These are phyloP conservation scores for Orussus abietinus DNA, from an alignment of 1,140 invertebrate species.

Conservation along the genomic window DNA sequence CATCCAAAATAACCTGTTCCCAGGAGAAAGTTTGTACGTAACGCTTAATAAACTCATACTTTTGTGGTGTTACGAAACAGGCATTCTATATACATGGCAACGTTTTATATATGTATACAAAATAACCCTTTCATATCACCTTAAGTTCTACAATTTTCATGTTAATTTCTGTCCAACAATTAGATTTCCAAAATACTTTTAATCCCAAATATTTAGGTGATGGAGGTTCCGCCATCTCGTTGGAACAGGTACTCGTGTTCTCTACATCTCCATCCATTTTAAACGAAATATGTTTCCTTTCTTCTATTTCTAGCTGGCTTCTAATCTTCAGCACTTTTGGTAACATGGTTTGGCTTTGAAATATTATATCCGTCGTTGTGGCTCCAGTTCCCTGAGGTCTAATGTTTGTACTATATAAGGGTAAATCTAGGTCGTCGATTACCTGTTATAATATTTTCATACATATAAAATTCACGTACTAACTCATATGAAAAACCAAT, in stretches of 20 bases:
- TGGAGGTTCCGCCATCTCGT: neutral
- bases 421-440: constrained; percentile 15
- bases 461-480: constrained; percentile 1
- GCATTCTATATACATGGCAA: no score
- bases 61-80: no score
- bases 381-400: constrained; percentile 10
- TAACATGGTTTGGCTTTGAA: constrained; percentile 15
- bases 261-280: neutral
- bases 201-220: neutral
- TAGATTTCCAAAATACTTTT: no score
- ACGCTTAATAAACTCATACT: no score
- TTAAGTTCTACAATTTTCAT: no score
- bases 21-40: no score
- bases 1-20: constrained; percentile 32
- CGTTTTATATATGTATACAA: no score
- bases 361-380: constrained; percentile 17
- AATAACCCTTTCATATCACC: neutral
- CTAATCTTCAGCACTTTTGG: constrained; percentile 12
- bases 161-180: no score
- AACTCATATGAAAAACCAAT: neutral
- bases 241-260: neutral
- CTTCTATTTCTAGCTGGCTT: constrained; percentile 6
- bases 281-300: constrained; percentile 19
- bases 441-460: constrained; percentile 13
- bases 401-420: constrained; percentile 4